phyloP scores from a whole-genome alignment of 2,888 invertebrate species.

The Sinopyrophorus schimmeli region DNA sequence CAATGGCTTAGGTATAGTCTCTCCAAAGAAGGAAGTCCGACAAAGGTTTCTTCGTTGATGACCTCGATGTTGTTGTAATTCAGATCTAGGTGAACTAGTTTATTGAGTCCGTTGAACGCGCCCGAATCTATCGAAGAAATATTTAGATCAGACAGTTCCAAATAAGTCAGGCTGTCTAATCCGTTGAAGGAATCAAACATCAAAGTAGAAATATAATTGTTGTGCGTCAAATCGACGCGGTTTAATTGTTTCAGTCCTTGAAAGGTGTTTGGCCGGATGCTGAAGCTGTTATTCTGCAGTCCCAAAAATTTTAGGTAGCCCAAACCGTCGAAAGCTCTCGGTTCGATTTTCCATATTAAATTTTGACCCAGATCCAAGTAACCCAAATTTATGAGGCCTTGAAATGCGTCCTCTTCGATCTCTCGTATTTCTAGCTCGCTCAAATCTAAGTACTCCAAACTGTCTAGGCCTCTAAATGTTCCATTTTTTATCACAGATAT shows the following conservation, averaged over 20 bases:
- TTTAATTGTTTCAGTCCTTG: neutral
- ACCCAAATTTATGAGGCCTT: neutral
- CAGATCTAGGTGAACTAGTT: slow-evolving; percentile 1
- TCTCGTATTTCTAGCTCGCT: neutral
- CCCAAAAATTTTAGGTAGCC: neutral
- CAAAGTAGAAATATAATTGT: neutral
- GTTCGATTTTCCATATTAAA: neutral
- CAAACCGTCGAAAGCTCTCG: neutral
- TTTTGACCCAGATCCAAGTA: neutral
- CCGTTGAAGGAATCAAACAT: neutral
- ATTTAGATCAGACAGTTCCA: neutral
- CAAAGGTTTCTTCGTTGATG: slow-evolving; percentile 3
- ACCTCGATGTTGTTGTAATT: slow-evolving; percentile 11
- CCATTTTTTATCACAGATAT: slow-evolving; percentile 4
- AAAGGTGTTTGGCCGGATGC: neutral
- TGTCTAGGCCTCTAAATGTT: neutral
- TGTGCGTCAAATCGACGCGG: neutral
- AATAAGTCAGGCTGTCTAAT: neutral
- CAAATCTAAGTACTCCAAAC: neutral
- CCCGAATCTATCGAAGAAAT: neutral
- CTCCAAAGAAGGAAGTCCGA: slow-evolving; percentile 4
- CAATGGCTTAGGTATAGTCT: slow-evolving; percentile 13
- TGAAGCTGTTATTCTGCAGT: neutral
- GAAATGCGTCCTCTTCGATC: neutral
- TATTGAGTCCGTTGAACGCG: slow-evolving; percentile 2